Base-by-base conservation (phyloP, 2,888 invertebrate species). In the Coenonympha arcania region DNA sequence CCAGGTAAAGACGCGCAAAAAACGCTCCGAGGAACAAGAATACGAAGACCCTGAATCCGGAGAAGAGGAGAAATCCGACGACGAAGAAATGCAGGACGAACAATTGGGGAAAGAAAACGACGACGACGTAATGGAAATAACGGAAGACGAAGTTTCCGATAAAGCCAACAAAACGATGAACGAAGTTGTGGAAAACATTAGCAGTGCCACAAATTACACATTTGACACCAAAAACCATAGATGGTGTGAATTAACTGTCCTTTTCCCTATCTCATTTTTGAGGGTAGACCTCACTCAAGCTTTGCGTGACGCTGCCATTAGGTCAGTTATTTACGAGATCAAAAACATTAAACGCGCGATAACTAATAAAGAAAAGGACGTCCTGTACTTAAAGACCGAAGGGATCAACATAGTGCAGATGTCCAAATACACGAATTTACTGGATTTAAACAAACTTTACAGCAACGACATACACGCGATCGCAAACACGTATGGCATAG, bases 391-490 rank as follows among this genome's bases (percentile, higher is more conserved):
- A 1, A 95, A 95, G 78, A 99, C 99, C 0, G 99, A 99, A 68
- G 99, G 99, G 3, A 93, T 98, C 42, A 99, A 99, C 69, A 92
- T 99, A 48, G 84, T 90, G 42, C 95, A 95, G 84, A 93, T 99
- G 91, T 95, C 92, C 65, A 92, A 93, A 64, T 93, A 95, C 71
- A 87, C 90, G 45, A 85, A 93, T 47, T 69, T 95, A 2, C 76
- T 98, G 20, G 92, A 97, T 74, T 76, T 98, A 40, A 92, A 94
- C 64, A 90, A 89, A 54, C 75, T 98, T 1, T 96, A 97, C 76
- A 94, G 94, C 30, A 99, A 99, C 71, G 96, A 99, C 70, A 93
- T 99, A 54, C 95, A 98, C 66, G 91, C 92, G 1, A 92, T 99
- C 65, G 94, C 96, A 0, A 88, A 90, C 51, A 94, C 92, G 0